A percentile compares a stretch with the other conserved stretches of the same genome.
Evolutionary conservation across 2,797 vertebrate species (phyloP).

Genomic region (Micropoecilia bifurca): DNA sequence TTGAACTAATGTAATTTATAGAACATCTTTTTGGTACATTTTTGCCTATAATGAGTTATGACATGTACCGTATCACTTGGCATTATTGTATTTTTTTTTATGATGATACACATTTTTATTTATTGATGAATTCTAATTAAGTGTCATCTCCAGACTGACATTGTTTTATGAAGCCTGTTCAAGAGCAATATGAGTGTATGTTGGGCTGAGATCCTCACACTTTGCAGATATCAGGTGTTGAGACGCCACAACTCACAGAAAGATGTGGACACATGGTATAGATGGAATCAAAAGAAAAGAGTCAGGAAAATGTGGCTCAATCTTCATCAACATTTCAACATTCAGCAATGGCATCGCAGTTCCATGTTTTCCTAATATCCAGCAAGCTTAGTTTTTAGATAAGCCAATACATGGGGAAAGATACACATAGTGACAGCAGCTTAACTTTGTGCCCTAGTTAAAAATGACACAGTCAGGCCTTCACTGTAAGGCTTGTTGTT

Average conservation of each 20-base stretch:
- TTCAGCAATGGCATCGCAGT: background rate
- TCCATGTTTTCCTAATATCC: background rate
- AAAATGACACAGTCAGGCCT: background rate
- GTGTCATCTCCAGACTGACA: background rate
- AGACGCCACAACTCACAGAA: background rate
- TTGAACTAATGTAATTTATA: background rate
- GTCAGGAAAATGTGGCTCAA: background rate
- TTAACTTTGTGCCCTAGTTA: background rate
- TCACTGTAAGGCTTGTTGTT: background rate
- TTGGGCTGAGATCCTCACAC: too few relatives aligned
- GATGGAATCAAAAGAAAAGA: background rate
- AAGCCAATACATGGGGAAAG: background rate
- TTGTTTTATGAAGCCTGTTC: background rate
- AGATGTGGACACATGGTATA: background rate
- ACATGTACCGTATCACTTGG: background rate
- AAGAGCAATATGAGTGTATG: too few relatives aligned
- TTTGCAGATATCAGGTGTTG: background rate
- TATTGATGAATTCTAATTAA: background rate
- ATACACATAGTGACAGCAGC: background rate
- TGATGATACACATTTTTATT: background rate
- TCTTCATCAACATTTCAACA: background rate
- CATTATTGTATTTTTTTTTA: background rate
- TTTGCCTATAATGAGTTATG: background rate
- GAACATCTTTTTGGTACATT: background rate
- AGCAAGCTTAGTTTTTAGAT: background rate